Evolutionary conservation across 2,797 vertebrate genomes (phyloP), one percentile per base, ranked within the genome.

Genomic region (Ispidina picta): DNA sequence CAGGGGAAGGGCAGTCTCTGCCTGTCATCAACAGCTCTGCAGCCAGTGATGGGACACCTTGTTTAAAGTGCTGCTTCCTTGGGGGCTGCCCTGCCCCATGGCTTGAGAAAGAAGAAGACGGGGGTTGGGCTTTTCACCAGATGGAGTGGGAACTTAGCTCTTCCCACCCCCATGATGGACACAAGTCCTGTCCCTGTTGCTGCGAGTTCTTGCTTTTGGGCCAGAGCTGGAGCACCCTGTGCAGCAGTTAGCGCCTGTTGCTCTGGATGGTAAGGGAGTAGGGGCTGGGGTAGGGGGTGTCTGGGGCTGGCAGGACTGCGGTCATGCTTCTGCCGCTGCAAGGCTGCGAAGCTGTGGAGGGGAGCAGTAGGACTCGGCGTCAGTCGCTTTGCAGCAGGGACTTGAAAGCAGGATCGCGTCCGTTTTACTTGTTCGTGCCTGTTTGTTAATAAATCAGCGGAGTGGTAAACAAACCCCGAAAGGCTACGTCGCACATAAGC

Each of bases 371-470:
- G 8, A 13, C 22, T 19, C 4, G 1, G 51, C n/a, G 6, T 14
- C 8, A 1, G 12, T 26, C 33, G 8, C 43, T 14, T 31, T 14
- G 55, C 48, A 29, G 65, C 90, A 29, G 62, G 14, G 70, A 54
- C 54, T 65, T 6, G 73, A 63, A 15, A 29, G 10, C 64, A 26
- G 7, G 3, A 12, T 7, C 15, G 20, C n/a, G 64, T 35, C 54
- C 2, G 9, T 87, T 68, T 33, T 29, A 77, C 65, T 44, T 59
- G 55, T 77, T 88, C 81, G 44, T 60, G 14, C 55, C 46, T 89
- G 31, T 78, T 89, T 55, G 63, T 89, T 83, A 96, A 96, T 95
- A 96, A 96, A 93, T 9, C 26, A n/a, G 33, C 12, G 18, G 29
- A 46, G 49, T 18, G 23, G 15, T 15, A 58, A 62, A 8, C 65